Percentiles rank a stretch among this genome's conserved stretches.
These are phyloP conservation scores for Limnephilus lunatus DNA, from an alignment of 2,888 invertebrate genomes.

Conservation along the genomic window DNA sequence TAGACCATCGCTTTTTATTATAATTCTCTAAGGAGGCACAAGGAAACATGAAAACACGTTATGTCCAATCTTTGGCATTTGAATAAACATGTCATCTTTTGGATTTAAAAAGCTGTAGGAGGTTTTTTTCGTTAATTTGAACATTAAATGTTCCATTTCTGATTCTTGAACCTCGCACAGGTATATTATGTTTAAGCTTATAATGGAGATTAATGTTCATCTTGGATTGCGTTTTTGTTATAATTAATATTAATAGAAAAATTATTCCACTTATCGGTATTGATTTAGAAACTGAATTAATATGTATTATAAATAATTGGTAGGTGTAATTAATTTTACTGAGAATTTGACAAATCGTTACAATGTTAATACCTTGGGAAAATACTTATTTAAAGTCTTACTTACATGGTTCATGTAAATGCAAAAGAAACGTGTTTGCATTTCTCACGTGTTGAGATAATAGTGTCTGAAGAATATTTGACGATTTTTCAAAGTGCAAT, in stretches of 20 bases:
- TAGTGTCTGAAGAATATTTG: too few species aligned
- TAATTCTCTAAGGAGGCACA: not conserved
- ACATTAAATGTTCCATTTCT: not conserved
- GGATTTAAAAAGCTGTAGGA: not conserved
- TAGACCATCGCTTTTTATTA: constrained; percentile 12
- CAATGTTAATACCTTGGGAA: not conserved
- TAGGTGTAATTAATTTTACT: not conserved
- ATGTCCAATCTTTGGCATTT: constrained; percentile 2
- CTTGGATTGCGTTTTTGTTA: not conserved
- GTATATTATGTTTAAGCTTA: not conserved
- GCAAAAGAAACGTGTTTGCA: too few species aligned
- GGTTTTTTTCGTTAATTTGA: not conserved
- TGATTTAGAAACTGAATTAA: not conserved
- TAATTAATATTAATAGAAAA: not conserved
- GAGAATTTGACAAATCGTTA: not conserved
- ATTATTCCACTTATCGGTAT: not conserved
- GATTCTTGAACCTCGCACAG: not conserved
- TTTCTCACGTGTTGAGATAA: too few species aligned
- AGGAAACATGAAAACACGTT: constrained; percentile 2
- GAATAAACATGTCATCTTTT: not conserved
- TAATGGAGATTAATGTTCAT: not conserved
- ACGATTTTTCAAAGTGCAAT: too few species aligned
- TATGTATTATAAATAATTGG: not conserved
- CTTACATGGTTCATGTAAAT: not conserved
- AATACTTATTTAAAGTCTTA: not conserved